Evolutionary conservation across 35 echinoderm and acorn worm species (phyloP).

Genomic region (Acanthaster planci): DNA sequence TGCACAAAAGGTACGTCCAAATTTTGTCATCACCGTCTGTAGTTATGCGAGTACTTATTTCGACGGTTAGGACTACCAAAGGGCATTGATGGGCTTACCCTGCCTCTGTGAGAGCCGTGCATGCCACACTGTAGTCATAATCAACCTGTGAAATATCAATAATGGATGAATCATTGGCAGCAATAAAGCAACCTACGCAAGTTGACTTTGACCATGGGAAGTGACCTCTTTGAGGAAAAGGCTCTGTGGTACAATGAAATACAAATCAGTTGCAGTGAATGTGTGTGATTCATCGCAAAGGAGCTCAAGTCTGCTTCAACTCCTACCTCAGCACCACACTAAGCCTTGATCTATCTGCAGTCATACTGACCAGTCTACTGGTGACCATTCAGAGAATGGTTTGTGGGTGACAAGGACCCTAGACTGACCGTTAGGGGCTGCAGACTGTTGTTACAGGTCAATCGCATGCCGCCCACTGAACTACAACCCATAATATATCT

Average conservation of each 20-base stretch:
- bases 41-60: too few relatives aligned
- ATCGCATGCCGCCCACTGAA: too few relatives aligned
- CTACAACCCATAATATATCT: too few relatives aligned
- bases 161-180: too few relatives aligned
- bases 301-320: slow-evolving; percentile 32
- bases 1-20: too few relatives aligned
- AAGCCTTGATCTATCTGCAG: slow-evolving; percentile 61
- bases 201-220: too few relatives aligned
- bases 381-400: slow-evolving; percentile 4
- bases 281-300: slow-evolving; percentile 88
- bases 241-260: too few relatives aligned
- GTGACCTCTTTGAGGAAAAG: too few relatives aligned
- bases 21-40: too few relatives aligned
- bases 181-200: too few relatives aligned
- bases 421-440: slow-evolving; percentile 17
- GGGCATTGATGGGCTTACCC: neutral
- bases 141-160: slow-evolving; percentile 9
- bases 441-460: too few relatives aligned
- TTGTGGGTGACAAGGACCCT: neutral
- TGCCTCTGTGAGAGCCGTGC: neutral
- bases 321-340: slow-evolving; percentile 77
- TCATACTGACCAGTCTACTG: slow-evolving; percentile 20
- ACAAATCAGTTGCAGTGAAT: slow-evolving; percentile 30
- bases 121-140: slow-evolving; percentile 7
- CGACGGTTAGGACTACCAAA: too few relatives aligned